These are phyloP conservation scores for Eurypyga helias DNA, from an alignment of 2,113 vertebrate genomes.

Conservation along the genomic window DNA sequence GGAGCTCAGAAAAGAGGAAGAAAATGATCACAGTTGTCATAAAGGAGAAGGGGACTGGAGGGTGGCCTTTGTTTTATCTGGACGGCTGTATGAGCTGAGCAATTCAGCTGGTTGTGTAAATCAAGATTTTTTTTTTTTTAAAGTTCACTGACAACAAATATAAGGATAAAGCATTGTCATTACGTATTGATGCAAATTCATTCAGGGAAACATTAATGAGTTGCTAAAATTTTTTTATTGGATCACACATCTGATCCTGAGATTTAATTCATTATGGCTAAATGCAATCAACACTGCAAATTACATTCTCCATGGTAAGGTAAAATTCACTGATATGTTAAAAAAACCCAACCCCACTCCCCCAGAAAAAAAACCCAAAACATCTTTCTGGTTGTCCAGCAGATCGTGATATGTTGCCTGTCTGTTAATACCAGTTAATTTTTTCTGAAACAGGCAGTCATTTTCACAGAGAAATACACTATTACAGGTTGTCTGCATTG, in stretches of 20 bases:
- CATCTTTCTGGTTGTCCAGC: neutral
- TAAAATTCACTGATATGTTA: neutral
- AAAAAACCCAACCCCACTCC: neutral
- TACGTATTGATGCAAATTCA: neutral
- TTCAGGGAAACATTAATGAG: neutral
- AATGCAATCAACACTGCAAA: neutral
- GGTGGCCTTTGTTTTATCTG: neutral
- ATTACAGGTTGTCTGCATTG: neutral
- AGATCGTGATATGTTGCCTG: neutral
- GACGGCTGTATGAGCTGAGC: neutral
- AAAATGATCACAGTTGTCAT: neutral
- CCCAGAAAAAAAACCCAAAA: neutral
- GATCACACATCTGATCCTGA: neutral
- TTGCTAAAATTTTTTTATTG: neutral
- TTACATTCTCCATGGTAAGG: neutral
- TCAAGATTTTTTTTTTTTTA: neutral
- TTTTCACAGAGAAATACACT: neutral
- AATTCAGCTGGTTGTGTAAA: neutral
- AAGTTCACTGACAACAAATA: neutral
- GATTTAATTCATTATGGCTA: neutral
- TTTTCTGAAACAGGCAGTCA: neutral
- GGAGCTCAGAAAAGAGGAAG: neutral
- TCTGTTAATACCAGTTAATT: neutral
- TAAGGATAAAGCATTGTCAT: neutral
- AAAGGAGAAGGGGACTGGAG: neutral